phyloP scores from a whole-genome alignment of 2,113 vertebrate genomes.

The Phyllostomus discolor region DNA sequence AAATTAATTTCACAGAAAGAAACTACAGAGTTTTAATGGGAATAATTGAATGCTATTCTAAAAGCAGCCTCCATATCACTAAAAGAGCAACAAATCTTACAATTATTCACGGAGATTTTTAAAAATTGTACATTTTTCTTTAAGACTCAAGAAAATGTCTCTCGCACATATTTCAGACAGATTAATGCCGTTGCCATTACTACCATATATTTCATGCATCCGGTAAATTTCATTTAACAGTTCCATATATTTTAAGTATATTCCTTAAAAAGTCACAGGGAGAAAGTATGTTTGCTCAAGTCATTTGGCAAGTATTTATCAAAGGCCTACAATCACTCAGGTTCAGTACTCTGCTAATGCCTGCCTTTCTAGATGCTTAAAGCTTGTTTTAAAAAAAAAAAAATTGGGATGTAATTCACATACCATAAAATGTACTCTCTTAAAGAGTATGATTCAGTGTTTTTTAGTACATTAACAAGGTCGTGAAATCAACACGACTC shows the following conservation, averaged over 20 bases:
- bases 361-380: not conserved
- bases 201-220: not conserved
- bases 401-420: not conserved
- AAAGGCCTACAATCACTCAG: not conserved
- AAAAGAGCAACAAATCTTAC: not conserved
- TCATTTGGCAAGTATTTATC: not conserved
- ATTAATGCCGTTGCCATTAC: not conserved
- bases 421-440: not conserved
- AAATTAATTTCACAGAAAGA: constrained; percentile 46
- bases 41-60: not conserved
- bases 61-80: not conserved
- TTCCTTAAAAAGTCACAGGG: not conserved
- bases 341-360: not conserved
- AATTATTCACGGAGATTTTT: not conserved
- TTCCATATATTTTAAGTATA: not conserved
- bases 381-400: not conserved
- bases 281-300: not conserved
- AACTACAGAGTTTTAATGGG: not conserved
- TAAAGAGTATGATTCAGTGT: not conserved
- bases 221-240: not conserved
- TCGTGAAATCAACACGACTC: not conserved
- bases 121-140: not conserved
- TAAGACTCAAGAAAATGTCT: not conserved
- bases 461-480: not conserved
- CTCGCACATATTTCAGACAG: not conserved